Evolutionary conservation across 2,888 invertebrate genomes (phyloP).

Genomic region (Agrotis segetum): DNA sequence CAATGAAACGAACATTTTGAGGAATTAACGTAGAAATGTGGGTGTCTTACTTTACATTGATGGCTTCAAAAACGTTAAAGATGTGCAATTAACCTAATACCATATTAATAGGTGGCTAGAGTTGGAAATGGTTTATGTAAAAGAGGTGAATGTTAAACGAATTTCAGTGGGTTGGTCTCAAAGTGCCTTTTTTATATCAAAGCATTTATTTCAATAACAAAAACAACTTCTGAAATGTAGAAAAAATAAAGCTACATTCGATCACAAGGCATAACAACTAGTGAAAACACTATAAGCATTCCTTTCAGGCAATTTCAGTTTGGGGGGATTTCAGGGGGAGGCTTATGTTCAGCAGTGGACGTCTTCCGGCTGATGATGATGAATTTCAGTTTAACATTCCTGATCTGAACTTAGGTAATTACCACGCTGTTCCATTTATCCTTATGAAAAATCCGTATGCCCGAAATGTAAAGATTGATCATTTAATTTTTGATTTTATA

Average conservation of each 20-base stretch:
- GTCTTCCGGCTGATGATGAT: too few relatives aligned
- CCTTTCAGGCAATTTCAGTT: too few relatives aligned
- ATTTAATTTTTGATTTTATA: neutral
- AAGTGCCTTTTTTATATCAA: neutral
- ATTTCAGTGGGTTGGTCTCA: neutral
- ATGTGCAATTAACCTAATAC: slow-evolving; percentile 44
- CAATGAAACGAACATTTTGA: slow-evolving; percentile 32
- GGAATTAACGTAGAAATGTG: slow-evolving; percentile 37
- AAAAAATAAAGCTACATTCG: too few relatives aligned
- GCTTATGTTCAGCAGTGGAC: too few relatives aligned
- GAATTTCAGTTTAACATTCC: too few relatives aligned
- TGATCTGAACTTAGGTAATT: neutral
- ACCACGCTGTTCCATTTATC: neutral
- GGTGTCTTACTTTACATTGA: slow-evolving; percentile 49
- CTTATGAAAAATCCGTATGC: neutral
- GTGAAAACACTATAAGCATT: too few relatives aligned
- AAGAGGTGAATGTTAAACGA: neutral
- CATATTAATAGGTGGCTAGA: slow-evolving; percentile 25
- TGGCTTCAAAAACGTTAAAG: slow-evolving; percentile 38
- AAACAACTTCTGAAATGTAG: too few relatives aligned
- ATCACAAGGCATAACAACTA: too few relatives aligned
- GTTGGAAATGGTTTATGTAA: slow-evolving; percentile 6
- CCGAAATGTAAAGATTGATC: neutral
- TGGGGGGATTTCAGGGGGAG: too few relatives aligned
- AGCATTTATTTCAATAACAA: too few relatives aligned